Percentiles rank a stretch among this genome's conserved stretches.
Evolutionary conservation across 2,797 vertebrate species (phyloP).

Genomic region (Loris lydekkerianus): DNA sequence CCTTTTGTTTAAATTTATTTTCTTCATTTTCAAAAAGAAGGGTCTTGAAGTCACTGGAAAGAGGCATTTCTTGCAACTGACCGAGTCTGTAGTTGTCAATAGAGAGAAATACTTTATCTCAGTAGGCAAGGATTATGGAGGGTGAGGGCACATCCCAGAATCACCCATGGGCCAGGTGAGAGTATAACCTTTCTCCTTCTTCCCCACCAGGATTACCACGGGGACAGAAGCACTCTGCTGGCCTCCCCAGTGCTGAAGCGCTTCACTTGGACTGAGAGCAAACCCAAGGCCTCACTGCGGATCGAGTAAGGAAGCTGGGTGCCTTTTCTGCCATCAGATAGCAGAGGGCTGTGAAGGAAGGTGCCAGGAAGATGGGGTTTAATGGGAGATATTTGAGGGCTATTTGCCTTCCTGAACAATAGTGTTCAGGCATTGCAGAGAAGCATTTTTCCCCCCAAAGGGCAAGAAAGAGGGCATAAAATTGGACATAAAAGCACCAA

Average conservation of each 20-base stretch:
- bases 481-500: background rate
- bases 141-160: background rate
- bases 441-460: background rate
- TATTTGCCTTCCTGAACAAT: background rate
- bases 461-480: background rate
- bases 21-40: slow-evolving; percentile 7
- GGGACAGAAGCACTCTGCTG: slow-evolving; percentile 93
- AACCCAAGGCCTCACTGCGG: slow-evolving; percentile 86
- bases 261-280: slow-evolving; percentile 90
- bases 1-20: background rate
- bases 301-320: slow-evolving; percentile 81
- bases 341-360: background rate
- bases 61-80: background rate
- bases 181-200: slow-evolving; percentile 7
- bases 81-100: background rate
- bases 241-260: slow-evolving; percentile 92
- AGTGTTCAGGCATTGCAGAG: background rate
- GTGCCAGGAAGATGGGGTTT: background rate
- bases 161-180: background rate
- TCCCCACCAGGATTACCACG: slow-evolving; percentile 91
- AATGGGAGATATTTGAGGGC: background rate
- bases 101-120: background rate
- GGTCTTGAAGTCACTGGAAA: background rate
- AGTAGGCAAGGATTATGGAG: background rate
- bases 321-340: background rate